Evolutionary conservation across 2,888 invertebrate species (phyloP), one percentile per base, ranked within the genome.

Genomic region (Melinopterus prodromus): DNA sequence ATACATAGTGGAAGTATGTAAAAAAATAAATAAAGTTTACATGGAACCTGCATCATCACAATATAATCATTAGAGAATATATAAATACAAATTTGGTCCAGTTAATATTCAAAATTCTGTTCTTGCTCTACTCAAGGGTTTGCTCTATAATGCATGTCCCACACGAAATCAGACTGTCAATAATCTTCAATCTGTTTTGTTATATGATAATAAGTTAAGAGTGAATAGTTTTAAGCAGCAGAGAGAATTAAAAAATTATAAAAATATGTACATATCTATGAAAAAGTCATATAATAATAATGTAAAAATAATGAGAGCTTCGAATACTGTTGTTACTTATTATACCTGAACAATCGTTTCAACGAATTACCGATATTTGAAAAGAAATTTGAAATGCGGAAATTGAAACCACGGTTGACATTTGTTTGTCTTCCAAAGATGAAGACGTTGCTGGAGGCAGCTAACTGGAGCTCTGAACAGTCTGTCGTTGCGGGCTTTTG

Each of bases 341-440:
- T 81, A 78, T 79, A 83, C 71, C 84, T 82, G 78, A 85, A 84
- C 12, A 82, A 72, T 72, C 81, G 80, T 80, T 83, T 83, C 35
- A 85, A 72, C 9, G 84, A 84, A 80, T 81, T 83, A 6, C 83
- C 81, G 9, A 85, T 74, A 70, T 77, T 79, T 35, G 78, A 81
- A 35, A 84, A 83, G 16, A 85, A 78, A 72, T 82, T 84, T 12
- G 69, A 69, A 69, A 84, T 78, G 14, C 75, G 81, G 76, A 85
- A 84, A 37, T 80, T 78, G 79, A 84, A 84, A 9, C 83, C 81
- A n/a, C 81, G 69, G n/a, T 81, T 82, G 16, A 76, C 70, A 69
- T 81, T 82, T 38, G 77, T 76, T 16, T 80, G 77, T 16, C 77
- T 76, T 6, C 85, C 85, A 80, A 85, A 85, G 69, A 84, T 83